phyloP scores from a whole-genome alignment of 2,888 invertebrate genomes.

The Sylvicola cinctus region DNA sequence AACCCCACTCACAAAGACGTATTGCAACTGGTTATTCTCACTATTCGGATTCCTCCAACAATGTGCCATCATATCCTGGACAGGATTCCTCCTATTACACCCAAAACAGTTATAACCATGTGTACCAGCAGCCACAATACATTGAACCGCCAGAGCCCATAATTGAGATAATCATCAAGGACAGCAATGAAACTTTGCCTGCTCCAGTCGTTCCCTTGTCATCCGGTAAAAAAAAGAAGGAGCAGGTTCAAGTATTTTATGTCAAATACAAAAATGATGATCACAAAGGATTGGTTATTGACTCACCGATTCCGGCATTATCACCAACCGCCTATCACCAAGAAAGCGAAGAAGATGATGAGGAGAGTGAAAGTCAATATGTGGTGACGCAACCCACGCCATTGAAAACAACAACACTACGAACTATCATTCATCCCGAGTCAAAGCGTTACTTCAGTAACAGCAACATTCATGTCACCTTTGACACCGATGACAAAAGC shows the following conservation, averaged over 20 bases:
- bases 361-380: conserved; percentile 20
- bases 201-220: conserved; percentile 27
- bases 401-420: conserved; percentile 51
- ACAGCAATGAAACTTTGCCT: conserved; percentile 64
- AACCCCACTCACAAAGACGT: no score
- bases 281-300: conserved; percentile 52
- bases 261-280: conserved; percentile 78
- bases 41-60: no score
- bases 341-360: conserved; percentile 27
- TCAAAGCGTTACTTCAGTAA: conserved; percentile 66
- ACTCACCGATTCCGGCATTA: conserved; percentile 59
- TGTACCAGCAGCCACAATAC: conserved; percentile 27
- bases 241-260: conserved; percentile 77
- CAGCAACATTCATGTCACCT: conserved; percentile 63
- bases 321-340: conserved; percentile 45
- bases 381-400: conserved; percentile 31
- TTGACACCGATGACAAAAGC: conserved; percentile 38
- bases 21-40: no score
- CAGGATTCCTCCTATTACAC: no score
- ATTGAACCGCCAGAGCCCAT: conserved; percentile 71
- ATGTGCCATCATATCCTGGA: no score
- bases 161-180: conserved; percentile 80
- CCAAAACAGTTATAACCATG: no score
- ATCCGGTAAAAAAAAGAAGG: conserved; percentile 38
- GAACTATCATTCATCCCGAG: conserved; percentile 71